Conservation (phyloP, 2,888 invertebrate genomes). For the Toxonevra muliebris region DNA sequence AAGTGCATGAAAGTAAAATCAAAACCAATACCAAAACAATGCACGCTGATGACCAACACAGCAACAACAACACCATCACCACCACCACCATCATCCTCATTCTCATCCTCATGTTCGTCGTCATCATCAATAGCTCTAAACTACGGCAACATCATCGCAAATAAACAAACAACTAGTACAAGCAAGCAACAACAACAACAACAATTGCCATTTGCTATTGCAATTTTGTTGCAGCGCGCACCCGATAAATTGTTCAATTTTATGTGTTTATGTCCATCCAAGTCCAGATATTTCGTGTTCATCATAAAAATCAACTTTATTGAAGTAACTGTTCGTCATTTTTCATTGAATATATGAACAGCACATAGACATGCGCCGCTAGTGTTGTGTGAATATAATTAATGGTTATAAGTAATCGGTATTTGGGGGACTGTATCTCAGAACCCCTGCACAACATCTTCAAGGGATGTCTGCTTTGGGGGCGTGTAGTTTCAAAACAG, state of each 20-base stretch:
- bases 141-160: conserved; percentile 21
- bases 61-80: conserved; percentile 16
- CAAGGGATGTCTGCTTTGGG: too few relatives aligned
- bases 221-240: neutral
- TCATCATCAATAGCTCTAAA: conserved; percentile 18
- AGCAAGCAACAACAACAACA: conserved; percentile 16
- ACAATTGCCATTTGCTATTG: neutral
- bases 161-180: conserved; percentile 9
- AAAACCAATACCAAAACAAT: neutral
- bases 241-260: conserved; percentile 12
- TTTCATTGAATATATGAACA: neutral
- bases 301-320: conserved; percentile 29
- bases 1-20: neutral
- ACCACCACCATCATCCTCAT: neutral
- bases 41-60: too few relatives aligned
- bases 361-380: neutral
- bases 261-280: neutral
- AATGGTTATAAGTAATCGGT: too few relatives aligned
- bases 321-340: neutral
- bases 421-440: too few relatives aligned
- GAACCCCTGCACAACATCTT: too few relatives aligned
- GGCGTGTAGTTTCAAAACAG: too few relatives aligned
- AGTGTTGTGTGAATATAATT: neutral
- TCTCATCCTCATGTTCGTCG: neutral
- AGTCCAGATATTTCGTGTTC: conserved; percentile 25